Evolutionary conservation across 2,113 vertebrate genomes (phyloP).

Genomic region (Hemiprocne comata): DNA sequence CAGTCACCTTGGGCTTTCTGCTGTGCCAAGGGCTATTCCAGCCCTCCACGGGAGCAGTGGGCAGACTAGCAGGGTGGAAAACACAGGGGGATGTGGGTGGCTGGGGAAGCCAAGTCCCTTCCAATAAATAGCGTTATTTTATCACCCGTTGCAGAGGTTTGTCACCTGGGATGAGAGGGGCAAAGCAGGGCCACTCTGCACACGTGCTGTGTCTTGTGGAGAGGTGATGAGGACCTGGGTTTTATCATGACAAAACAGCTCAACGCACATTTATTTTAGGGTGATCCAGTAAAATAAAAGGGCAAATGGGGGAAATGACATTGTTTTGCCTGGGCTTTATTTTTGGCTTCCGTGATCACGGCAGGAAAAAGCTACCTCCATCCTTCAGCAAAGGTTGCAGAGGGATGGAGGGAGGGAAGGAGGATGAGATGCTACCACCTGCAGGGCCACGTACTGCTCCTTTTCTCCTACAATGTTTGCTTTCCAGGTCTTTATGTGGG

Average conservation of each 20-base stretch:
- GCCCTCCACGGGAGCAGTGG: not conserved
- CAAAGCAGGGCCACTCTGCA: not conserved
- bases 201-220: not conserved
- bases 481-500: fast-evolving
- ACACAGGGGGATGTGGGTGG: fast-evolving
- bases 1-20: not conserved
- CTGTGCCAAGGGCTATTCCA: not conserved
- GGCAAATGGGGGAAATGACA: not conserved
- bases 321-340: not conserved
- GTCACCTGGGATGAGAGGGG: not conserved
- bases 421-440: not conserved
- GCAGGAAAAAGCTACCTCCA: not conserved
- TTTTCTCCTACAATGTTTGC: not conserved
- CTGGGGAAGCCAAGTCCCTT: not conserved
- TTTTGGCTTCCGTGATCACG: not conserved
- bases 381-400: not conserved
- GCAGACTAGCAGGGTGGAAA: not conserved
- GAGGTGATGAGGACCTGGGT: not conserved
- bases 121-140: not conserved
- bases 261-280: fast-evolving
- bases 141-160: not conserved
- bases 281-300: not conserved
- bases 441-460: not conserved
- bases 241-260: not conserved
- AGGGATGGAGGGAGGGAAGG: not conserved